Percentiles rank a stretch among this genome's conserved stretches.
Evolutionary conservation across 64 coral and sea anemone species (phyloP).

Genomic region (Dendrophyllia cribrosa): DNA sequence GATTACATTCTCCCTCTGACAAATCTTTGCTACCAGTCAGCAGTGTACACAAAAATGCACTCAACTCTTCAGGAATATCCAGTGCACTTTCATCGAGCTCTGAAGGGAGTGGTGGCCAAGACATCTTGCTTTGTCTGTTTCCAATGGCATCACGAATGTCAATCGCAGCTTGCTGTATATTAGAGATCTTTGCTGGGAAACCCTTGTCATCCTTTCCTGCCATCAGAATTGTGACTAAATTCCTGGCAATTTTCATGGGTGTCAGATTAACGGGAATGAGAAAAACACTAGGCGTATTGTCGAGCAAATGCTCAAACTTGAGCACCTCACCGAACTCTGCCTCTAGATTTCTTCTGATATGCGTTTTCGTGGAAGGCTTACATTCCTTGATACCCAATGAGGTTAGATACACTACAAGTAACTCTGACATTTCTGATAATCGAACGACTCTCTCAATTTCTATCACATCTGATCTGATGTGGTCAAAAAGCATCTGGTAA

Average conservation of each 20-base stretch:
- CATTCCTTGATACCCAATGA: slow-evolving; percentile 39
- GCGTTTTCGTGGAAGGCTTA: slow-evolving; percentile 35
- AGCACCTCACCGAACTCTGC: slow-evolving; percentile 48
- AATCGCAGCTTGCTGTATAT: slow-evolving; percentile 35
- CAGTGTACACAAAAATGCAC: slow-evolving; percentile 2
- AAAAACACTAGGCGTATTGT: slow-evolving; percentile 18
- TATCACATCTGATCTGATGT: slow-evolving; percentile 52
- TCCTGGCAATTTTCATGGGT: slow-evolving; percentile 6
- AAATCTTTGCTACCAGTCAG: slow-evolving; percentile 15
- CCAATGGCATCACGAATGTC: slow-evolving; percentile 30
- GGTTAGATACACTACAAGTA: slow-evolving; percentile 38
- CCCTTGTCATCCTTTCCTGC: slow-evolving; percentile 1
- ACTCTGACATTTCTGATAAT: slow-evolving; percentile 35
- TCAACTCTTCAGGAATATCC: slow-evolving; percentile 25
- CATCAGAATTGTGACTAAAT: background rate
- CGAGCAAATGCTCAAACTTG: slow-evolving; percentile 45
- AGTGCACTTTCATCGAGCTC: slow-evolving; percentile 22
- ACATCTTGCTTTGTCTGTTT: slow-evolving; percentile 18
- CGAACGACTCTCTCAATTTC: slow-evolving; percentile 48
- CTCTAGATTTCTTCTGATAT: slow-evolving; percentile 47
- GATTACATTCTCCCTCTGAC: background rate
- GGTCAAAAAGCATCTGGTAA: slow-evolving; percentile 66
- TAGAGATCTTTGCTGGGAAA: background rate
- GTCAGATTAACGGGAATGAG: slow-evolving; percentile 32
- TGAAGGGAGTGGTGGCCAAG: slow-evolving; percentile 18